A percentile compares a stretch with the other conserved stretches of the same genome.
Conservation (phyloP, 1,140 invertebrate genomes). For the Drosophila bipectinata region DNA sequence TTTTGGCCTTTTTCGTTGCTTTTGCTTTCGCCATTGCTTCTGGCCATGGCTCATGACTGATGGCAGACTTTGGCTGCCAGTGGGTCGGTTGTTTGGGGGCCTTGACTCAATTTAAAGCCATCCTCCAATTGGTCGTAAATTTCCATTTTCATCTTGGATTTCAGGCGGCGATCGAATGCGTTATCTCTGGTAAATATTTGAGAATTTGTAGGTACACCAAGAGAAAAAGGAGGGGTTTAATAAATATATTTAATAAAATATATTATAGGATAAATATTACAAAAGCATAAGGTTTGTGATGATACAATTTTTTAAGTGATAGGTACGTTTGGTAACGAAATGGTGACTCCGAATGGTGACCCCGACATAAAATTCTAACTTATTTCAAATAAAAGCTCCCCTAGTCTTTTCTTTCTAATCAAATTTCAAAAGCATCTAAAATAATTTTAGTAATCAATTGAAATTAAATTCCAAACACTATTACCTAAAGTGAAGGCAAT, state of each 20-base stretch:
- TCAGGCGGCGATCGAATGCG: background rate
- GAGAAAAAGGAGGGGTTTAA: background rate
- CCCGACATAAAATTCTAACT: too few relatives aligned
- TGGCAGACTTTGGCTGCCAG: background rate
- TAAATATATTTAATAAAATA: background rate
- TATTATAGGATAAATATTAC: too few relatives aligned
- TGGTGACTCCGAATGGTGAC: too few relatives aligned
- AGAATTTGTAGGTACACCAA: background rate
- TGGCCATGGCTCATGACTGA: constrained; percentile 25
- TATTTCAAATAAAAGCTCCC: too few relatives aligned
- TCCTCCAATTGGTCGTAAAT: constrained; percentile 30
- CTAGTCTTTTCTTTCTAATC: too few relatives aligned
- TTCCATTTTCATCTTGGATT: constrained; percentile 14
- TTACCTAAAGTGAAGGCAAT: constrained; percentile 3
- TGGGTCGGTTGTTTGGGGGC: constrained; percentile 4
- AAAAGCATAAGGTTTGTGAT: too few relatives aligned
- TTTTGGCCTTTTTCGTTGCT: background rate
- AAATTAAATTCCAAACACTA: background rate
- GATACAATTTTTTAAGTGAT: background rate
- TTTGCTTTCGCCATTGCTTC: constrained; percentile 22
- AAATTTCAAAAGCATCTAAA: background rate
- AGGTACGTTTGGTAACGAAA: too few relatives aligned
- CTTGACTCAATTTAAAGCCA: constrained; percentile 59
- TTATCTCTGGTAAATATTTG: background rate
- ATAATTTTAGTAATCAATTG: background rate